Evolutionary conservation across 1,140 invertebrate species (phyloP).

Genomic region (Apis cerana): DNA sequence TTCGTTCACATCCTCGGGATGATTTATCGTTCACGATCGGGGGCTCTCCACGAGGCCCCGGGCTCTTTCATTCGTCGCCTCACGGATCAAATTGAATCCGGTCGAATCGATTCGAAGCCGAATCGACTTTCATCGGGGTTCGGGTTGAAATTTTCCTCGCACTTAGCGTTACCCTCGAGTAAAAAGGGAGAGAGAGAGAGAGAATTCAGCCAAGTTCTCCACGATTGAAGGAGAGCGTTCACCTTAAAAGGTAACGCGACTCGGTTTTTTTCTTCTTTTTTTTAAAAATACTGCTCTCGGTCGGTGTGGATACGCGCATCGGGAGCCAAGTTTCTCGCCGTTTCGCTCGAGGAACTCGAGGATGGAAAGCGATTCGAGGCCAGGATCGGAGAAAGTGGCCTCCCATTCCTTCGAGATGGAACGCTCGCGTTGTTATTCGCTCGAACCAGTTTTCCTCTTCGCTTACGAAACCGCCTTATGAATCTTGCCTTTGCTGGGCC

Average conservation of each 20-base stretch:
- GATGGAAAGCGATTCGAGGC: constrained; percentile 14
- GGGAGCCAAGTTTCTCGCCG: background rate
- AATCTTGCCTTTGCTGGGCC: background rate
- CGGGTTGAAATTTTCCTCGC: background rate
- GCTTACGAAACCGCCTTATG: background rate
- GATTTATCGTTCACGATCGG: constrained; percentile 15
- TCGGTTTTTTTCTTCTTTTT: background rate
- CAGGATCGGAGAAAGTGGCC: background rate
- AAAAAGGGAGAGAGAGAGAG: too few species aligned
- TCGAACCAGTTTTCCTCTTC: constrained; percentile 52
- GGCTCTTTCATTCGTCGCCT: constrained; percentile 1
- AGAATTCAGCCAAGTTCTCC: too few species aligned
- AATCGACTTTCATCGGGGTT: background rate
- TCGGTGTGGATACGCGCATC: background rate
- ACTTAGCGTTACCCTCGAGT: background rate
- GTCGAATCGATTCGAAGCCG: background rate
- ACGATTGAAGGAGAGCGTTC: too few species aligned
- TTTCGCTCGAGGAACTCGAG: constrained; percentile 15
- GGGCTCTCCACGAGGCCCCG: background rate
- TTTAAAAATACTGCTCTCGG: background rate
- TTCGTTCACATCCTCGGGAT: background rate
- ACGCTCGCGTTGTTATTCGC: constrained; percentile 66
- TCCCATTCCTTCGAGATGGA: constrained; percentile 27
- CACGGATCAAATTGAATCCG: constrained; percentile 16
- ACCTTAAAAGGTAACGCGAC: background rate